Conservation (phyloP, 2,797 vertebrate genomes). For the Acanthurus leucopareius region DNA sequence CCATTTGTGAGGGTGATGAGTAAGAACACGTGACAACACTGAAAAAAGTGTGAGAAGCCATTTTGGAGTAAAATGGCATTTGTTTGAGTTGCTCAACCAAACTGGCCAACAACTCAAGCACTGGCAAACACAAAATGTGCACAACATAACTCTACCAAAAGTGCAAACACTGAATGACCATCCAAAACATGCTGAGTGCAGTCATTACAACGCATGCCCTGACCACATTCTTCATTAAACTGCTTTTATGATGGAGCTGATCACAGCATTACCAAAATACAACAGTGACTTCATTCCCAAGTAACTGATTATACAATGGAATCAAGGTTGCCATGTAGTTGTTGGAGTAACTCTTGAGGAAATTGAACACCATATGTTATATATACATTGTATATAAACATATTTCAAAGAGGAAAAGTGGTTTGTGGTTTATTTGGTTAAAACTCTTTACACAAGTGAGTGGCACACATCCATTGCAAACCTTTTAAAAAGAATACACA, state of each 20-base stretch:
- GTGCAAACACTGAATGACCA: constrained; percentile 94
- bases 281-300: constrained; percentile 75
- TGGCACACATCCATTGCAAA: constrained; percentile 90
- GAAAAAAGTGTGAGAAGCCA: constrained; percentile 89
- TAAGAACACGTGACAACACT: constrained; percentile 82
- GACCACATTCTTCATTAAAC: constrained; percentile 72
- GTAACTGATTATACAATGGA: constrained; percentile 89
- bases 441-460: constrained; percentile 70
- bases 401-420: constrained; percentile 73
- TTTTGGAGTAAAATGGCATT: constrained; percentile 94
- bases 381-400: constrained; percentile 86
- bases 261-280: constrained; percentile 68
- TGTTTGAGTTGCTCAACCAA: constrained; percentile 94
- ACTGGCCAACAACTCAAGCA: constrained; percentile 95
- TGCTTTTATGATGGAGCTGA: constrained; percentile 74
- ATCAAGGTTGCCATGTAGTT: constrained; percentile 78
- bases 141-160: constrained; percentile 88
- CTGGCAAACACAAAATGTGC: constrained; percentile 90
- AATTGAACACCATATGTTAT: constrained; percentile 83
- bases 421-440: constrained; percentile 69
- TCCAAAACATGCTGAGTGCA: constrained; percentile 97
- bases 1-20: constrained; percentile 87
- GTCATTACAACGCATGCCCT: constrained; percentile 92
- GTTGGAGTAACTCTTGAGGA: constrained; percentile 66
- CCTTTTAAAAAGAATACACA: constrained; percentile 91